Conservation (phyloP, 2,113 vertebrate genomes). For the Oreamnos americanus region DNA sequence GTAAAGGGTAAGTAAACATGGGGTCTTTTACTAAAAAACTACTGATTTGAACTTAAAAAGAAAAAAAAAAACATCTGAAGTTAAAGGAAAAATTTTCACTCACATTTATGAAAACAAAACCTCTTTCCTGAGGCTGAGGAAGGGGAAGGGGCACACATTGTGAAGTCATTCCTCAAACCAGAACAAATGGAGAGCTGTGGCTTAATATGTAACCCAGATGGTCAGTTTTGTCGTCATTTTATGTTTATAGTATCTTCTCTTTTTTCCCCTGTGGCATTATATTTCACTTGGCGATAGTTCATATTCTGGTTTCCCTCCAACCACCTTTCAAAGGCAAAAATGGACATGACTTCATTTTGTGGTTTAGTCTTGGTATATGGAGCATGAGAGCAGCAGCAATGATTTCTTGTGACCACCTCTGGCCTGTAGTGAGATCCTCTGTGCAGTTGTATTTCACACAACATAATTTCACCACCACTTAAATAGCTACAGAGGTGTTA, state of each 20-base stretch:
- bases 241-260: slow-evolving; percentile 45
- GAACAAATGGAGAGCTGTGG: slow-evolving; percentile 43
- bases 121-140: not conserved
- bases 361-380: slow-evolving; percentile 33
- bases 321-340: slow-evolving; percentile 55
- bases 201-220: slow-evolving; percentile 61
- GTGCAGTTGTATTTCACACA: not conserved
- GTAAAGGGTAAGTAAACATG: not conserved
- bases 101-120: slow-evolving; percentile 31
- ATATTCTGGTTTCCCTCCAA: slow-evolving; percentile 43
- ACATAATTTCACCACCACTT: not conserved
- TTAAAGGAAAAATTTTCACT: not conserved
- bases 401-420: slow-evolving; percentile 52
- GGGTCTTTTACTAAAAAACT: not conserved
- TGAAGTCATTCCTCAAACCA: slow-evolving; percentile 28
- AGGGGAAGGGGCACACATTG: not conserved
- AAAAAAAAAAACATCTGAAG: not conserved
- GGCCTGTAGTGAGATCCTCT: slow-evolving; percentile 13
- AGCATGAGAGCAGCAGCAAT: not conserved
- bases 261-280: slow-evolving; percentile 34
- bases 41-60: not conserved
- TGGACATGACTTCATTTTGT: slow-evolving; percentile 60
- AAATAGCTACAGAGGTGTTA: slow-evolving; percentile 31
- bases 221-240: slow-evolving; percentile 52
- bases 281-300: slow-evolving; percentile 55